phyloP scores from a whole-genome alignment of 2,113 vertebrate genomes.

The Fukomys damarensis region DNA sequence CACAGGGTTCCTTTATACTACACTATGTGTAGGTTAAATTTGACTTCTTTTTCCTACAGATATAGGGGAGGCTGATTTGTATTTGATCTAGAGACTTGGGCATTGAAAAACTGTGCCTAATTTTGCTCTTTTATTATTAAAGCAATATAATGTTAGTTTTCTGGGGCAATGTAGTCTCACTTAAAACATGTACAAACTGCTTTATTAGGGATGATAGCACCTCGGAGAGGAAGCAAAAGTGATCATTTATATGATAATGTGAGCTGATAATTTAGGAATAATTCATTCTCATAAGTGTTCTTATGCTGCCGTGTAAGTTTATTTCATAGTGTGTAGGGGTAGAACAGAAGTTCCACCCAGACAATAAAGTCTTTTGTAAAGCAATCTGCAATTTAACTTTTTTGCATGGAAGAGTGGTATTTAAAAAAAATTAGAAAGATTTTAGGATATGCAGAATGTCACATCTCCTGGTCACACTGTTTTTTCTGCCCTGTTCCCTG shows the following conservation, averaged over 20 bases:
- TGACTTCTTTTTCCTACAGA: slow-evolving; percentile 15
- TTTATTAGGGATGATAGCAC: slow-evolving; percentile 63
- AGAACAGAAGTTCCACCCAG: background rate
- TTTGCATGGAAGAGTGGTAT: background rate
- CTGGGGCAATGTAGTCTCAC: slow-evolving; percentile 16
- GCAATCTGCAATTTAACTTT: background rate
- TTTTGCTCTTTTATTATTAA: slow-evolving; percentile 49
- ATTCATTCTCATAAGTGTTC: slow-evolving; percentile 66
- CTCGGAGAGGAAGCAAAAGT: slow-evolving; percentile 53
- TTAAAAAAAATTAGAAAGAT: slow-evolving; percentile 22
- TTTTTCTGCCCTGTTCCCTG: background rate
- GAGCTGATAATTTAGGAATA: slow-evolving; percentile 60
- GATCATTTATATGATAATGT: slow-evolving; percentile 72
- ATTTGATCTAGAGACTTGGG: slow-evolving; percentile 56
- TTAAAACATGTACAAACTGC: slow-evolving; percentile 61
- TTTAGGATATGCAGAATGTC: background rate
- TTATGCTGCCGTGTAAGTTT: background rate
- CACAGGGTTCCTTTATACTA: background rate
- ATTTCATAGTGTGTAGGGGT: slow-evolving; percentile 42
- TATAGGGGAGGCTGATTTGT: slow-evolving; percentile 1
- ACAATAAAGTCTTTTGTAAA: slow-evolving; percentile 7
- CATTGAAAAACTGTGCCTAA: slow-evolving; percentile 45
- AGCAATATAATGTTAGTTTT: slow-evolving; percentile 58
- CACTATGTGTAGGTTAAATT: background rate
- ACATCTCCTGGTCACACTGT: background rate